Evolutionary conservation across 2,888 invertebrate genomes (phyloP).

Genomic region (Drosophila meridiana): DNA sequence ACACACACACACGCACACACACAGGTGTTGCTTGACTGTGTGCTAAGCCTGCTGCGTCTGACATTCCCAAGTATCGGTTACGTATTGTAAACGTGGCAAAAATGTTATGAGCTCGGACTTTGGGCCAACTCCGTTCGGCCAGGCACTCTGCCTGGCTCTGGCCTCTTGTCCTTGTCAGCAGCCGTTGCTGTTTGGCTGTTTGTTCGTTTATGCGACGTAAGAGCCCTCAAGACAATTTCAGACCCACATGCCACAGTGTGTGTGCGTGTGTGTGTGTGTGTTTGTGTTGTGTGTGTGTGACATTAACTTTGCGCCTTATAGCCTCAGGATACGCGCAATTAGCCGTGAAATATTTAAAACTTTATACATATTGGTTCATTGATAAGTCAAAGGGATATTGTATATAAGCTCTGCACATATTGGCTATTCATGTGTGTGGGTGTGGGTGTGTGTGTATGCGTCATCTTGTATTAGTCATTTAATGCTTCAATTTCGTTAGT

Average conservation of each 20-base stretch:
- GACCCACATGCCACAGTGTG: conserved; percentile 8
- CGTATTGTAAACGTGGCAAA: conserved; percentile 63
- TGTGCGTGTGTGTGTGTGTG: conserved; percentile 2
- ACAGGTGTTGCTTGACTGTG: conserved; percentile 33
- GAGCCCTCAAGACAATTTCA: conserved; percentile 45
- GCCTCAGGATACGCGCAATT: conserved; percentile 60
- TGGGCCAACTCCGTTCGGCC: conserved; percentile 9
- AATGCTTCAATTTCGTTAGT: background rate
- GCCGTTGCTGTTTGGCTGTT: conserved; percentile 31
- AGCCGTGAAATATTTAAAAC: conserved; percentile 57
- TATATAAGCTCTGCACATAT: background rate
- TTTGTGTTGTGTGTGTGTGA: conserved; percentile 5
- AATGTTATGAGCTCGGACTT: conserved; percentile 36
- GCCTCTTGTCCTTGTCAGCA: conserved; percentile 17
- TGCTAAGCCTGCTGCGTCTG: conserved; percentile 53
- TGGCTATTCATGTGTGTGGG: background rate
- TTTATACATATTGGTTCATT: conserved; percentile 41
- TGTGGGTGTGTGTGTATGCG: background rate
- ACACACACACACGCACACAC: background rate
- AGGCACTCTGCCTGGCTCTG: conserved; percentile 5
- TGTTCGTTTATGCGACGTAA: conserved; percentile 12
- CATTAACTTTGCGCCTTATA: conserved; percentile 41
- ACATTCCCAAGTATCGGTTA: conserved; percentile 78
- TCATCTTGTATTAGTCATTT: background rate
- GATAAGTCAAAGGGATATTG: conserved; percentile 22